Evolutionary conservation across 1,140 invertebrate genomes (phyloP), one percentile per base, ranked within the genome.

Genomic region (Pristionchus pacificus): DNA sequence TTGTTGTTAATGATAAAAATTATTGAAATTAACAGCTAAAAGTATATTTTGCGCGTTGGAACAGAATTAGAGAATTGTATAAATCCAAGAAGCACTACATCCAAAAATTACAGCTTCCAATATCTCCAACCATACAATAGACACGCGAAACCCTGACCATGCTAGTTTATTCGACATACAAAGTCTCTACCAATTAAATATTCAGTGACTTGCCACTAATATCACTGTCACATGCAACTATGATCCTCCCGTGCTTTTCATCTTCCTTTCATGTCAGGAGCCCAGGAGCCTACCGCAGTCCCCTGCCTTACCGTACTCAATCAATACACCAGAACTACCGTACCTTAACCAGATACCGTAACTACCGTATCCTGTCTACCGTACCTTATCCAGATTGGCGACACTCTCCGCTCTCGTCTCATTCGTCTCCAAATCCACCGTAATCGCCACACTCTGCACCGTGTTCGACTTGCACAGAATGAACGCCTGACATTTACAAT

Each of bases 11-110:
- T 33, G 38, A 33, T 66, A 28, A 15, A 78, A 77, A 60, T 27
- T 86, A 65, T 87, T 85, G 1, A 89, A 72, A 70, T 84, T 82
- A 62, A 86, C 86, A 70, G 87, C 79, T 90, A 88, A 59, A 84
- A 81, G 24, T 83, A 75, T n/a, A n/a, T n/a, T n/a, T n/a, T n/a
- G n/a, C n/a, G n/a, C n/a, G n/a, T n/a, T n/a, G n/a, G n/a, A n/a
- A n/a, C n/a, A n/a, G n/a, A n/a, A n/a, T n/a, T n/a, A n/a, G n/a
- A n/a, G n/a, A n/a, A n/a, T n/a, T n/a, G n/a, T n/a, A n/a, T n/a
- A n/a, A n/a, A n/a, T n/a, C n/a, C n/a, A n/a, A n/a, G n/a, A n/a
- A n/a, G n/a, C n/a, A n/a, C n/a, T n/a, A n/a, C n/a, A n/a, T n/a
- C n/a, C n/a, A n/a, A n/a, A n/a, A n/a, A n/a, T n/a, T n/a, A n/a